Evolutionary conservation across 2,888 invertebrate genomes (phyloP).

Genomic region (Biston betularia): DNA sequence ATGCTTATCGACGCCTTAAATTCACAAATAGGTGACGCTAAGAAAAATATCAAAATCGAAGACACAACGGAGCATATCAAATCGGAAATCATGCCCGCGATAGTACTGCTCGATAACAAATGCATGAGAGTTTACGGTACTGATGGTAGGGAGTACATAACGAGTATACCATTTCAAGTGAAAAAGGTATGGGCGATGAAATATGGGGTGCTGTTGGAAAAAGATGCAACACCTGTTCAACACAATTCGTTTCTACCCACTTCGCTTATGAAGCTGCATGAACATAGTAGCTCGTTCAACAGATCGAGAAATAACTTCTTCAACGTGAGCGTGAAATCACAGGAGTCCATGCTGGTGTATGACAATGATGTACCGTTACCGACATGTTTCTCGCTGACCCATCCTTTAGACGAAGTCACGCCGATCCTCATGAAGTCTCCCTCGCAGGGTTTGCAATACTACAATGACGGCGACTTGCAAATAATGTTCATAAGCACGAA

Average conservation of each 20-base stretch:
- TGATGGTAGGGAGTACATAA: constrained; percentile 93
- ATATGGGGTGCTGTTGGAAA: constrained; percentile 94
- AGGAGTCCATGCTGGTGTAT: constrained; percentile 70
- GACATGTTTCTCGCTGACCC: constrained; percentile 93
- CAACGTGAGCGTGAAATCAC: constrained; percentile 73
- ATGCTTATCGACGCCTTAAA: constrained; percentile 84
- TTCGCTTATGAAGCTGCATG: constrained; percentile 73
- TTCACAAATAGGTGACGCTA: constrained; percentile 79
- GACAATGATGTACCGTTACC: constrained; percentile 88
- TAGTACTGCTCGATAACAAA: constrained; percentile 91
- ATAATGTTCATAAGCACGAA: constrained; percentile 92
- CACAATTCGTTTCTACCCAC: constrained; percentile 68
- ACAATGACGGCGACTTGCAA: constrained; percentile 88
- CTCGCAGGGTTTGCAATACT: constrained; percentile 84
- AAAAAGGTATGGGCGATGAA: constrained; percentile 94
- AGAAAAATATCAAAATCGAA: constrained; percentile 81
- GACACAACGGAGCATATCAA: constrained; percentile 80
- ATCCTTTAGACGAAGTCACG: constrained; percentile 96
- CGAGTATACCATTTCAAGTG: constrained; percentile 93
- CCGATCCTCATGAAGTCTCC: constrained; percentile 92
- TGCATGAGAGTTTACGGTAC: constrained; percentile 92
- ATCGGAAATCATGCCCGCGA: constrained; percentile 87
- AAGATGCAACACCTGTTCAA: constrained; percentile 78
- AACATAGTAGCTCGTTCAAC: constrained; percentile 72
- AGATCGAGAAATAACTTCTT: constrained; percentile 63